A percentile compares a stretch with the other conserved stretches of the same genome.
phyloP scores from a whole-genome alignment of 2,797 vertebrate species.

The Lateolabrax maculatus region DNA sequence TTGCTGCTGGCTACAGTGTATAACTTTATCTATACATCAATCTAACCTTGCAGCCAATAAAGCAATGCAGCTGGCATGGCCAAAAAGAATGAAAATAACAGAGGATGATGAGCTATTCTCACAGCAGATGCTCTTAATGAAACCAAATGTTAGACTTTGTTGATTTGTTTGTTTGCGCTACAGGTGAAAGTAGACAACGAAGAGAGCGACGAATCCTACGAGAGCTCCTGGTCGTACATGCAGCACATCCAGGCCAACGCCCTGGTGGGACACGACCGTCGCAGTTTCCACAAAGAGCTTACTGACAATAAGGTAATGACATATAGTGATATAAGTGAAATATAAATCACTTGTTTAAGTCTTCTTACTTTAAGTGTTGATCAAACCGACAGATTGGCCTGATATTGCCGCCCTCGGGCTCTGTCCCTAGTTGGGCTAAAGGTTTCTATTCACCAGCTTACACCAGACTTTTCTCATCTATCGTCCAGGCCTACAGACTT shows the following conservation, averaged over 20 bases:
- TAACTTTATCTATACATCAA: too few species aligned
- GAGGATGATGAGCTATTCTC: not conserved
- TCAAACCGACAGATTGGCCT: not conserved
- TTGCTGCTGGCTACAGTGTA: too few species aligned
- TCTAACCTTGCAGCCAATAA: too few species aligned
- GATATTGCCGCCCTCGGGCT: not conserved
- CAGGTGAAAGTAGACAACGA: conserved; percentile 93
- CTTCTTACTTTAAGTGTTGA: not conserved
- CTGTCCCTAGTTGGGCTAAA: not conserved
- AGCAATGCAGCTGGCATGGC: too few species aligned
- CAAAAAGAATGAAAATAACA: too few species aligned
- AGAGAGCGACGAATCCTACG: conserved; percentile 92
- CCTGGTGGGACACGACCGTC: conserved; percentile 44
- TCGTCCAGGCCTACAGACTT: conserved; percentile 85
- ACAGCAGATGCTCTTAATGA: not conserved
- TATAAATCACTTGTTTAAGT: not conserved
- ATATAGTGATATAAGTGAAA: too few species aligned
- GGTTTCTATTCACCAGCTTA: not conserved
- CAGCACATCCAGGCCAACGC: conserved; percentile 75
- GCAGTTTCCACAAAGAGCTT: conserved; percentile 77
- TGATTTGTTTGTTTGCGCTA: not conserved
- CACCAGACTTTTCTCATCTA: not conserved
- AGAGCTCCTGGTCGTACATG: conserved; percentile 92
- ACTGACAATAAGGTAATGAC: conserved; percentile 82
- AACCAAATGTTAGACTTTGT: not conserved